Conservation (phyloP, 2,797 vertebrate species). For the Allobates femoralis region DNA sequence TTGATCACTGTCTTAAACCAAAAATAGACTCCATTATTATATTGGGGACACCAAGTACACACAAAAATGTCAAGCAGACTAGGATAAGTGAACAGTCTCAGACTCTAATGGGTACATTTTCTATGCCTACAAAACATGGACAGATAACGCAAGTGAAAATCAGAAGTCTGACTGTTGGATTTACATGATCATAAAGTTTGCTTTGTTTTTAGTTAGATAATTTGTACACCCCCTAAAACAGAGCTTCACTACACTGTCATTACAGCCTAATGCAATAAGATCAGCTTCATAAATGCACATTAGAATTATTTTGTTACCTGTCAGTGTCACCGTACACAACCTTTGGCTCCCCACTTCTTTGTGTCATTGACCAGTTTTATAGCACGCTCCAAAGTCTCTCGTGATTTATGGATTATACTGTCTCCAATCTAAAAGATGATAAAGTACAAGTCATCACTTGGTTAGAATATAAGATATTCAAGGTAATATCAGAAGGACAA, state of each 20-base stretch:
- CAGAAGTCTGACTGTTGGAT: no score
- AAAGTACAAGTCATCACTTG: not conserved
- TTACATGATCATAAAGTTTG: no score
- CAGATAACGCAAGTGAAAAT: no score
- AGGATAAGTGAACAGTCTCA: no score
- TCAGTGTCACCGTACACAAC: conserved; percentile 98
- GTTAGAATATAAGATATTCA: not conserved
- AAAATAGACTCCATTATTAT: no score
- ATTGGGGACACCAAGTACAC: no score
- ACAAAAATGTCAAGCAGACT: no score
- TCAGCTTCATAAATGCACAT: not conserved
- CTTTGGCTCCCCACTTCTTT: conserved; percentile 93
- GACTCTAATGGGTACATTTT: no score
- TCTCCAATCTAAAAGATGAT: conserved; percentile 85
- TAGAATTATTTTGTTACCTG: conserved; percentile 75
- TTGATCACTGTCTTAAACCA: no score
- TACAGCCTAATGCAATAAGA: not conserved
- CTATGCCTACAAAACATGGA: no score
- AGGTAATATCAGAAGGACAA: not conserved
- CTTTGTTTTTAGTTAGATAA: no score
- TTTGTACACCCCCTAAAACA: no score
- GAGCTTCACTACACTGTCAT: not conserved
- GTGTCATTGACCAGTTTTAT: conserved; percentile 97
- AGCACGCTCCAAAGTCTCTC: conserved; percentile 95
- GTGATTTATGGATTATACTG: conserved; percentile 97